Evolutionary conservation across 2,797 vertebrate genomes (phyloP).

Genomic region (Catharus ustulatus): DNA sequence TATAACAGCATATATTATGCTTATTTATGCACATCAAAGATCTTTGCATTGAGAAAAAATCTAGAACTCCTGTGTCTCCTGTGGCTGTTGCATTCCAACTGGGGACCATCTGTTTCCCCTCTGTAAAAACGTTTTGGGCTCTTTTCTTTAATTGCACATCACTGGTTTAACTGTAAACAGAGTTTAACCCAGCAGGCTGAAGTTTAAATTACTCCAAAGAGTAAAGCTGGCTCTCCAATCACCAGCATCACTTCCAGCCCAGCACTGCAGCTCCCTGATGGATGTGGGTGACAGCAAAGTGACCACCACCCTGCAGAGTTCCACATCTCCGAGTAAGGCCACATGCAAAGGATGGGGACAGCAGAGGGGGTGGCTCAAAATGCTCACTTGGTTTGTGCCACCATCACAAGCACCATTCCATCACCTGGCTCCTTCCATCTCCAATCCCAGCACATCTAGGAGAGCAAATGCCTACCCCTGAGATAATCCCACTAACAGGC

Average conservation of each 20-base stretch:
- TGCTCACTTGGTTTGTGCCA: not conserved
- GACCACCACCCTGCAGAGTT: not conserved
- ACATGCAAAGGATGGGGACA: not conserved
- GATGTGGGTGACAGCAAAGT: not conserved
- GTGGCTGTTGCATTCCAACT: fast-evolving
- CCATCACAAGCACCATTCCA: not conserved
- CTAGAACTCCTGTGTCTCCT: not conserved
- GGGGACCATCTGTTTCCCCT: not conserved
- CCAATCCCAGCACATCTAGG: not conserved
- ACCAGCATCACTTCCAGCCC: fast-evolving
- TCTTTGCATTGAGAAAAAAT: not conserved
- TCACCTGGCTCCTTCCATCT: not conserved
- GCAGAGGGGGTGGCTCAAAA: not conserved
- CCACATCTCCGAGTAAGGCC: not conserved
- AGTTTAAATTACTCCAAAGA: not conserved
- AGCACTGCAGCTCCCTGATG: not conserved
- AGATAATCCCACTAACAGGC: not conserved
- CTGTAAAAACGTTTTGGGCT: not conserved
- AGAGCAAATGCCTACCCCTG: not conserved
- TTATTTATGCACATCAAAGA: not conserved
- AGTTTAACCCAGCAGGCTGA: not conserved
- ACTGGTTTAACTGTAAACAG: not conserved
- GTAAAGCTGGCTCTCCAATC: not conserved
- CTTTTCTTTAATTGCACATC: not conserved
- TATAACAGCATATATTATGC: not conserved